Percentiles rank a stretch among this genome's conserved stretches.
Evolutionary conservation across 1,140 invertebrate species (phyloP).

Genomic region (Philotrypesis tridentata): DNA sequence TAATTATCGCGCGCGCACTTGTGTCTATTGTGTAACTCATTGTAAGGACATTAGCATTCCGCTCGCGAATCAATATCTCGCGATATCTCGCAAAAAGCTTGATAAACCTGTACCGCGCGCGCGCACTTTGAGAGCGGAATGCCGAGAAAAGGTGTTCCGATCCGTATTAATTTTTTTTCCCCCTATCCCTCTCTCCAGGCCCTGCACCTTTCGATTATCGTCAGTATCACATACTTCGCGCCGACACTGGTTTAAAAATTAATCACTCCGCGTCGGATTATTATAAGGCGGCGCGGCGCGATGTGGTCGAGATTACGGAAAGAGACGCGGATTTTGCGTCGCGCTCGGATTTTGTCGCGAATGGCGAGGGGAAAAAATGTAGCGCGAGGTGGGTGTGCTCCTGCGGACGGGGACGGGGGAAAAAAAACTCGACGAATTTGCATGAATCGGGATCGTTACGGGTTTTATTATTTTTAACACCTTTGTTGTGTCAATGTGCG

Average conservation of each 20-base stretch:
- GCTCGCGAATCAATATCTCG: conserved; percentile 46
- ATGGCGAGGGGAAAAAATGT: background rate
- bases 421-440: conserved; percentile 12
- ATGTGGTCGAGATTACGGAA: too few species aligned
- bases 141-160: background rate
- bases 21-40: conserved; percentile 59
- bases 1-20: conserved; percentile 54
- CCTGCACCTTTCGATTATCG: too few species aligned
- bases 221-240: too few species aligned
- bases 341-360: background rate
- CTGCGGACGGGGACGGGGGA: too few species aligned
- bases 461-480: conserved; percentile 16
- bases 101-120: background rate
- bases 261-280: too few species aligned
- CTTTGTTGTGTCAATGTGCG: background rate
- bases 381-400: background rate
- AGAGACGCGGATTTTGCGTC: too few species aligned
- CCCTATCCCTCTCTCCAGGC: too few species aligned
- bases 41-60: conserved; percentile 57
- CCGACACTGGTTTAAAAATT: too few species aligned
- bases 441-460: background rate
- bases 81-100: conserved; percentile 27
- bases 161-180: background rate
- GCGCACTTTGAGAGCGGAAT: background rate
- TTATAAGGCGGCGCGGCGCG: too few species aligned